phyloP scores from a whole-genome alignment of 2,797 vertebrate genomes.

The Enteromius mattozi region DNA sequence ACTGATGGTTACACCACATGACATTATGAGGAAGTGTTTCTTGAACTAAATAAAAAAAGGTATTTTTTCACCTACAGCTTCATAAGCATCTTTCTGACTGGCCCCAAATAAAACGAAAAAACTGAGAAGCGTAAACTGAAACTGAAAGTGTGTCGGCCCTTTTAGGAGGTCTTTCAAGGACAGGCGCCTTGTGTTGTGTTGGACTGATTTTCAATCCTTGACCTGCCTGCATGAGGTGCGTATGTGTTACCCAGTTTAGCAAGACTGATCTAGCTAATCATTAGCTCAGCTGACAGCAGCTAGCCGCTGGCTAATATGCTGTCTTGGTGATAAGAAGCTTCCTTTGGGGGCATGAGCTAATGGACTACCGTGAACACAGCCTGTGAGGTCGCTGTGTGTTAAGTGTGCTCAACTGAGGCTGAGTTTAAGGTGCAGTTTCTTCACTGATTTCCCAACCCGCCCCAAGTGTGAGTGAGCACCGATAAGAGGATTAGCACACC shows the following conservation, averaged over 20 bases:
- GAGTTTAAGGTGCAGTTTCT: slow-evolving; percentile 20
- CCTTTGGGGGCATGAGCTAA: slow-evolving; percentile 36
- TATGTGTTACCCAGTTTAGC: slow-evolving; percentile 14
- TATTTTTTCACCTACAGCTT: neutral
- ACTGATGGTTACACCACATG: neutral
- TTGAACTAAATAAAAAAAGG: neutral
- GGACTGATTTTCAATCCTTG: slow-evolving; percentile 42
- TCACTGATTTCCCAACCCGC: slow-evolving; percentile 5
- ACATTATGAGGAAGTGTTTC: neutral
- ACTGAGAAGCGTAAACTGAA: neutral
- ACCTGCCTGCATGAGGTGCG: slow-evolving; percentile 32
- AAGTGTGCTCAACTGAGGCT: slow-evolving; percentile 23
- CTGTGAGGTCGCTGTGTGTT: slow-evolving; percentile 8
- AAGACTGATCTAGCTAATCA: slow-evolving; percentile 16
- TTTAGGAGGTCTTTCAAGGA: slow-evolving; percentile 2
- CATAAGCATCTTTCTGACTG: neutral
- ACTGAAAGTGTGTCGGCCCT: neutral
- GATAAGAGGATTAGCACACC: slow-evolving; percentile 63
- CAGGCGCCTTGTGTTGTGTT: neutral
- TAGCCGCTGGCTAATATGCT: slow-evolving; percentile 44
- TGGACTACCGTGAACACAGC: slow-evolving; percentile 21
- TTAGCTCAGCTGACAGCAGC: slow-evolving; percentile 40
- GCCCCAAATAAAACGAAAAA: neutral
- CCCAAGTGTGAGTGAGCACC: slow-evolving; percentile 49
- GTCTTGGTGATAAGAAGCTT: slow-evolving; percentile 53